Evolutionary conservation across 2,888 invertebrate genomes (phyloP).

Genomic region (Ctenicera cuprea): DNA sequence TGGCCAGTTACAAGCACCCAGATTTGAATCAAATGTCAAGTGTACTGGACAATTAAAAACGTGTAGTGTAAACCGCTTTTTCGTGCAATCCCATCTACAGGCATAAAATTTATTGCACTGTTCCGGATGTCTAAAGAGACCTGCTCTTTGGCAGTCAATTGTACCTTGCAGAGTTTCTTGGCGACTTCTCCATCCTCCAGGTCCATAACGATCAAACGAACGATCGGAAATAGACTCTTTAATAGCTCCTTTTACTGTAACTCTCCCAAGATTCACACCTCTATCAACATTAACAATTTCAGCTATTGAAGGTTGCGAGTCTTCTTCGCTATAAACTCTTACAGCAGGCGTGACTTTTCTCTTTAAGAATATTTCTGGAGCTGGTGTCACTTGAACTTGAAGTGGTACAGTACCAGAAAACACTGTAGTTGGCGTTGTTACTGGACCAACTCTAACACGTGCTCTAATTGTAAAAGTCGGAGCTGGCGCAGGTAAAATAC

Average conservation of each 20-base stretch:
- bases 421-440: conserved; percentile 37
- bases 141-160: conserved; percentile 78
- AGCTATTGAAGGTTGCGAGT: conserved; percentile 49
- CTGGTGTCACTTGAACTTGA: conserved; percentile 27
- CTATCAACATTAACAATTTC: conserved; percentile 58
- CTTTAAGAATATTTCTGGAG: conserved; percentile 53
- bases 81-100: conserved; percentile 87
- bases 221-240: conserved; percentile 66
- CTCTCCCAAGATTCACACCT: conserved; percentile 65
- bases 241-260: conserved; percentile 65
- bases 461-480: conserved; percentile 56
- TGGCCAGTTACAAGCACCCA: conserved; percentile 90
- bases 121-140: conserved; percentile 82
- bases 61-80: conserved; percentile 84
- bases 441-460: conserved; percentile 55
- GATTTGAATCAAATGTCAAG: conserved; percentile 83
- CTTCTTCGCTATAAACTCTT: conserved; percentile 49
- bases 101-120: conserved; percentile 89
- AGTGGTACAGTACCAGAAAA: conserved; percentile 45
- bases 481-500: conserved; percentile 50
- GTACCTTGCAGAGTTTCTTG: conserved; percentile 78
- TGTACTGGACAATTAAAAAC: conserved; percentile 88
- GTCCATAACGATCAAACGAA: conserved; percentile 77
- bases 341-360: conserved; percentile 41
- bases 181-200: conserved; percentile 77